Conservation (phyloP, 2,888 invertebrate genomes). For the Ecliptopera silaceata region DNA sequence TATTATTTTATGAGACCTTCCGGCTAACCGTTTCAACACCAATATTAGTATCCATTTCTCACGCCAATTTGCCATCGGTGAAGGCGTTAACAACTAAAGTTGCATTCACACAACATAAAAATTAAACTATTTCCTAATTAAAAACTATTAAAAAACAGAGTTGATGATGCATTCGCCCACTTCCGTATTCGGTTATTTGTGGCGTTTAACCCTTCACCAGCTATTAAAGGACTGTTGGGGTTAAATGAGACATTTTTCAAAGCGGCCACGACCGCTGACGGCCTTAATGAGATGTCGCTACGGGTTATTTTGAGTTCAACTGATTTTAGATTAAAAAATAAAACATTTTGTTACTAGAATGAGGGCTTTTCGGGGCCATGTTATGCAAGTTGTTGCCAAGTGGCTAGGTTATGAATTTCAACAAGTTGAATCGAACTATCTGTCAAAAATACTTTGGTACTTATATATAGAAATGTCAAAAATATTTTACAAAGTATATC, state of each 20-base stretch:
- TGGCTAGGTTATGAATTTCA: too few species aligned
- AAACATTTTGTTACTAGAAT: constrained; percentile 49
- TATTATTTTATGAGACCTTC: constrained; percentile 34
- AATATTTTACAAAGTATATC: too few species aligned
- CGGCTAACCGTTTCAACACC: constrained; percentile 46
- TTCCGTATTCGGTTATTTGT: constrained; percentile 80
- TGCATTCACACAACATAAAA: constrained; percentile 64
- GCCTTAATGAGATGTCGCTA: constrained; percentile 80
- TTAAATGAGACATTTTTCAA: constrained; percentile 82
- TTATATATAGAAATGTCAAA: too few species aligned
- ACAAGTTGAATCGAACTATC: too few species aligned
- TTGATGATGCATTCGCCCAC: constrained; percentile 63
- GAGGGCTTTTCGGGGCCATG: too few species aligned
- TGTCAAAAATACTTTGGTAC: too few species aligned
- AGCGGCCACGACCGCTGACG: constrained; percentile 68
- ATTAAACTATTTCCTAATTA: constrained; percentile 82
- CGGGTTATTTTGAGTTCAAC: constrained; percentile 74
- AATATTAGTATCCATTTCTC: constrained; percentile 61
- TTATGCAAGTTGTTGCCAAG: too few species aligned
- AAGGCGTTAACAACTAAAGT: constrained; percentile 55
- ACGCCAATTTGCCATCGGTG: constrained; percentile 67
- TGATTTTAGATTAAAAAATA: constrained; percentile 43
- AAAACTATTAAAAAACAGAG: constrained; percentile 77
- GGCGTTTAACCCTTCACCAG: constrained; percentile 77
- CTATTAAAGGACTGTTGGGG: constrained; percentile 78